A percentile compares a stretch with the other conserved stretches of the same genome.
Evolutionary conservation across 2,888 invertebrate species (phyloP).

Genomic region (Syrista parreyssii): DNA sequence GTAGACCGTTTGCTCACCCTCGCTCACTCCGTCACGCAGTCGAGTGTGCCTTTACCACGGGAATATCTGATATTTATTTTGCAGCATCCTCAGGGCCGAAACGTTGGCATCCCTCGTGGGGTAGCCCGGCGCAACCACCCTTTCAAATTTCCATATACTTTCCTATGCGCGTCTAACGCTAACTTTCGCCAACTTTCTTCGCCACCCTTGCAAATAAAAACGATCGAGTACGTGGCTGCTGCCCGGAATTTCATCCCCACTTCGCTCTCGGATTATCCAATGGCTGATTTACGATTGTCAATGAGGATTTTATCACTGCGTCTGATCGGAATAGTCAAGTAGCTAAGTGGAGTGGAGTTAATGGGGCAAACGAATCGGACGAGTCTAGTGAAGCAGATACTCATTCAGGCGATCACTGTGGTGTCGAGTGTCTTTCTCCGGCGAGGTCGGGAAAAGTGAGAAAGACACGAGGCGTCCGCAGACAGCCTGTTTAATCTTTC

Average conservation of each 20-base stretch:
- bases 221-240: background rate
- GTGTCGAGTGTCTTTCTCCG: background rate
- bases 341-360: background rate
- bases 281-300: background rate
- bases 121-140: background rate
- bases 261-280: background rate
- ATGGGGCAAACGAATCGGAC: background rate
- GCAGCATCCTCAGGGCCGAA: conserved; percentile 12
- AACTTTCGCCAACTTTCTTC: background rate
- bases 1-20: conserved; percentile 21
- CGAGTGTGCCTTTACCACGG: conserved; percentile 22
- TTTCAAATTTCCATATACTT: background rate
- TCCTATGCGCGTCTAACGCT: background rate
- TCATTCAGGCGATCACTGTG: background rate
- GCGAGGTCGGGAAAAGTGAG: background rate
- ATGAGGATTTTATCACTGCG: background rate
- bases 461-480: background rate
- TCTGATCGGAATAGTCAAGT: background rate
- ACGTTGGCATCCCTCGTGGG: background rate
- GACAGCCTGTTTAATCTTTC: background rate
- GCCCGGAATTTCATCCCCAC: background rate
- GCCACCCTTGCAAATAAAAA: background rate
- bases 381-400: background rate
- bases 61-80: conserved; percentile 42
- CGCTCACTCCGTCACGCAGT: background rate